Conservation (phyloP, 2,113 vertebrate species). For the Phrynosoma blainvillii region DNA sequence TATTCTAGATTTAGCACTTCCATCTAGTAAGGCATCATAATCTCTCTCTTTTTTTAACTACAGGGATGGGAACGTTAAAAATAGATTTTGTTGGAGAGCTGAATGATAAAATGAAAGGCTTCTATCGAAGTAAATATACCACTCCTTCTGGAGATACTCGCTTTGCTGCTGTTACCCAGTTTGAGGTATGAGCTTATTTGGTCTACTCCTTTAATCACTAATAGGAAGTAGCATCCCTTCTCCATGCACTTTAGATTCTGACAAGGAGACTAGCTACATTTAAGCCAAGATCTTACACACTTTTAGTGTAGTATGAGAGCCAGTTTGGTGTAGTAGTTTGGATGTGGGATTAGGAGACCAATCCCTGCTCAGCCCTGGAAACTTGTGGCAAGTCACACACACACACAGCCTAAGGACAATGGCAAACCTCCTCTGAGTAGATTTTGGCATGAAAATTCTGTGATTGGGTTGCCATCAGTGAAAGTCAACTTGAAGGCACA, state of each 20-base stretch:
- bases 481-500: too few relatives aligned
- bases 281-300: too few relatives aligned
- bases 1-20: slow-evolving; percentile 20
- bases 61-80: slow-evolving; percentile 91
- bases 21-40: slow-evolving; percentile 14
- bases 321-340: too few relatives aligned
- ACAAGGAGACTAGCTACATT: accelerated
- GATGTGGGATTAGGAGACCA: too few relatives aligned
- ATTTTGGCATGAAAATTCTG: too few relatives aligned
- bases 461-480: too few relatives aligned
- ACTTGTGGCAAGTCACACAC: too few relatives aligned
- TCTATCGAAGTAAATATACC: slow-evolving; percentile 96
- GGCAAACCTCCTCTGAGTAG: too few relatives aligned
- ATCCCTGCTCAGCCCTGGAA: too few relatives aligned
- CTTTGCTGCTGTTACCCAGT: slow-evolving; percentile 97
- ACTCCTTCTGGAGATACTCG: slow-evolving; percentile 87
- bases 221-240: not conserved
- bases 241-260: accelerated
- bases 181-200: slow-evolving; percentile 84
- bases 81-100: slow-evolving; percentile 98
- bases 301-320: too few relatives aligned
- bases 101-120: slow-evolving; percentile 99
- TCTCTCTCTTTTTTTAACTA: slow-evolving; percentile 43
- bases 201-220: not conserved
- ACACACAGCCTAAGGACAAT: too few relatives aligned